A percentile compares a stretch with the other conserved stretches of the same genome.
Conservation (phyloP, 1,140 invertebrate genomes). For the Mycetomoellerius zeteki region DNA sequence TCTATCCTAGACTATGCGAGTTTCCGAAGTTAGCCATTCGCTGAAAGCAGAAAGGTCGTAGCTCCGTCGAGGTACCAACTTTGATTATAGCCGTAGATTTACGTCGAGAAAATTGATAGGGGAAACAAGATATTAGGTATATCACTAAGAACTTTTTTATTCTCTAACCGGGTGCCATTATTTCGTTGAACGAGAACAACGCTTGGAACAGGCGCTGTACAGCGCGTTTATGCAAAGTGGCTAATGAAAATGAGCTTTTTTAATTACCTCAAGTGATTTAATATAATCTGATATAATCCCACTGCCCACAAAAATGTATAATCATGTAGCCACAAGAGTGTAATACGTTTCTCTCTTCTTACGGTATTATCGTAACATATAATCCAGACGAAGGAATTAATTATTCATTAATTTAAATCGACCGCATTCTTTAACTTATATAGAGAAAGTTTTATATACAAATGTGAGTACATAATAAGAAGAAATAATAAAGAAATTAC, state of each 20-base stretch:
- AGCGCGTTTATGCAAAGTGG: constrained; percentile 19
- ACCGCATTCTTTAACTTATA: background rate
- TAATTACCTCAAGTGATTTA: constrained; percentile 44
- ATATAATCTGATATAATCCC: constrained; percentile 21
- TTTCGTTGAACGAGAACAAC: constrained; percentile 14
- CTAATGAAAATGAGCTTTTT: constrained; percentile 34
- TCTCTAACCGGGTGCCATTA: background rate
- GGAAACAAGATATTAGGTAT: constrained; percentile 68
- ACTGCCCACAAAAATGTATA: constrained; percentile 12
- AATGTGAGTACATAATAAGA: background rate
- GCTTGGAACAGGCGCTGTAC: background rate
- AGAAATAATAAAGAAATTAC: constrained; percentile 12
- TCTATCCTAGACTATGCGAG: constrained; percentile 65
- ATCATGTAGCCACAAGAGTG: background rate
- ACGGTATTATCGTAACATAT: background rate
- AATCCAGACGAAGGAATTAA: constrained; percentile 1
- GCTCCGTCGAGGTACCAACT: constrained; percentile 48
- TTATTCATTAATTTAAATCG: background rate
- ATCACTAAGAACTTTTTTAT: constrained; percentile 60
- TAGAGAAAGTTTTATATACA: background rate
- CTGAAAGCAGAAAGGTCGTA: constrained; percentile 67
- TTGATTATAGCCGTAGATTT: constrained; percentile 74
- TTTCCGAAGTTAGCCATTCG: constrained; percentile 63
- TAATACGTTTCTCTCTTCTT: background rate
- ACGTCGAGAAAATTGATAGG: constrained; percentile 71